These are phyloP conservation scores for Lipotes vexillifer DNA, from an alignment of 2,113 vertebrate species.

Conservation along the genomic window DNA sequence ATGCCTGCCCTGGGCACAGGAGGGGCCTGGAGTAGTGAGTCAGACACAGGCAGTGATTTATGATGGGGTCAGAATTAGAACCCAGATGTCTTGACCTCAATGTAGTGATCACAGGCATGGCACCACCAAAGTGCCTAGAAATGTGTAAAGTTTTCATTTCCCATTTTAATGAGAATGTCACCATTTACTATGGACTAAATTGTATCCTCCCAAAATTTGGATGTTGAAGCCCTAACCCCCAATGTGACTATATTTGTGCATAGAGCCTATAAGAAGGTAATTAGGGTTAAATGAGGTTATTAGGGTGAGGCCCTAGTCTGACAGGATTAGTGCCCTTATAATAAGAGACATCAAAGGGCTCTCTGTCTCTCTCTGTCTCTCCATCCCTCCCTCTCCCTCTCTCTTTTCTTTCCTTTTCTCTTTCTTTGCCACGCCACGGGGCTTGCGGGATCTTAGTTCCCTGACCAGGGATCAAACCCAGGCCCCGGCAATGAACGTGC, in stretches of 20 bases:
- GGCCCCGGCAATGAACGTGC: no score
- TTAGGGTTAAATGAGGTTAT: background rate
- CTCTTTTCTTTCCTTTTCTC: background rate
- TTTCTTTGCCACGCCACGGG: accelerated
- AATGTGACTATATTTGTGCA: background rate
- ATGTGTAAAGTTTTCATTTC: background rate
- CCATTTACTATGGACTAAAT: background rate
- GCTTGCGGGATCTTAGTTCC: no score
- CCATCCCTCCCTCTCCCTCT: background rate
- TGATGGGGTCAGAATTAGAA: background rate
- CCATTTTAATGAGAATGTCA: background rate
- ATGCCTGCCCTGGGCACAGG: background rate
- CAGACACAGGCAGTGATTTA: background rate
- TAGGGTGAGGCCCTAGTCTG: background rate
- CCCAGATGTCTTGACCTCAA: background rate
- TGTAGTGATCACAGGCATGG: background rate
- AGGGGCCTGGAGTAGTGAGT: accelerated
- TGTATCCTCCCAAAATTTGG: background rate
- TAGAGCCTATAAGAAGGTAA: background rate
- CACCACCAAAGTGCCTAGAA: background rate
- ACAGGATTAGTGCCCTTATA: background rate
- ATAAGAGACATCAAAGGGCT: background rate
- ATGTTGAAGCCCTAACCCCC: background rate
- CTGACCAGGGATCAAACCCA: no score
- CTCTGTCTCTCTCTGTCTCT: background rate